Evolutionary conservation across 2,797 vertebrate genomes (phyloP).

Genomic region (Cossypha caffra): DNA sequence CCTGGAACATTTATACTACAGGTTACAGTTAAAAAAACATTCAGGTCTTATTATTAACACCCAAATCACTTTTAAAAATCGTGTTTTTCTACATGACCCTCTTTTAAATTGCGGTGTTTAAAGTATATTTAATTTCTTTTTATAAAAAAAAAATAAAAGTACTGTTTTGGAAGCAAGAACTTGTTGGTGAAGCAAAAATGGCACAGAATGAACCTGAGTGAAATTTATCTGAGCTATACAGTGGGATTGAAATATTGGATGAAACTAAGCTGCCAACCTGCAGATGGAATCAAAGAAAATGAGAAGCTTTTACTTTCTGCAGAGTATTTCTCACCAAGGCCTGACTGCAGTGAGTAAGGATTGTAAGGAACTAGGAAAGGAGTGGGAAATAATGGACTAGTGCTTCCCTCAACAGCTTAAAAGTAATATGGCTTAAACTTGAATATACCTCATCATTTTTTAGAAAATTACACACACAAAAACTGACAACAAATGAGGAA

Average conservation of each 20-base stretch:
- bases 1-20: conserved; percentile 6
- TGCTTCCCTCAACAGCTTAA: background rate
- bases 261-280: background rate
- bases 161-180: background rate
- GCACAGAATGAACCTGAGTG: background rate
- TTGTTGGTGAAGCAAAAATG: background rate
- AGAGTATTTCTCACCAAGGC: conserved; percentile 42
- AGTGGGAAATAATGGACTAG: background rate
- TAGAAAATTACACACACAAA: background rate
- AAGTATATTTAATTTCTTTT: background rate
- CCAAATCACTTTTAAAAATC: background rate
- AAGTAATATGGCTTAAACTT: background rate
- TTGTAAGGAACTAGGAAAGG: background rate
- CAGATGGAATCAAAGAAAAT: conserved; percentile 40
- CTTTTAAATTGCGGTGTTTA: background rate
- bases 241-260: background rate
- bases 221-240: conserved; percentile 1
- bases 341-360: background rate
- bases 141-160: background rate
- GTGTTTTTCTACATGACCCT: accelerated
- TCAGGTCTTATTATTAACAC: background rate
- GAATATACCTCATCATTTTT: background rate
- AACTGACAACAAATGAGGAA: background rate
- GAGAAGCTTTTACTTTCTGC: conserved; percentile 26
- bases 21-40: conserved; percentile 19